These are phyloP conservation scores for Agriopis aurantiaria DNA, from an alignment of 2,888 invertebrate species.

Conservation along the genomic window DNA sequence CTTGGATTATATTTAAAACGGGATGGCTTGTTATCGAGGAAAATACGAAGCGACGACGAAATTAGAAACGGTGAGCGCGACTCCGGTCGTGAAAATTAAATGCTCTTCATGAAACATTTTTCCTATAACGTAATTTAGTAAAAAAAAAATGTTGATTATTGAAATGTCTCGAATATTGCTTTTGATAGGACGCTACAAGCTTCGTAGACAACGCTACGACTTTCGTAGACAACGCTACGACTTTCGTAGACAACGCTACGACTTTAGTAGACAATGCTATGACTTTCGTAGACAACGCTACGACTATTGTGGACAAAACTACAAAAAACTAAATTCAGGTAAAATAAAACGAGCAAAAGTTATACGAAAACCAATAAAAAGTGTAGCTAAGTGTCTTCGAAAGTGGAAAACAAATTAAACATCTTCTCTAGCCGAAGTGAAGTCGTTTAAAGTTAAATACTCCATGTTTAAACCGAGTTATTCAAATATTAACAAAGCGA, in stretches of 20 bases:
- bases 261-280: neutral
- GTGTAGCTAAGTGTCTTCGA: conserved; percentile 37
- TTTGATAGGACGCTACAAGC: no score
- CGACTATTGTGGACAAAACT: conserved; percentile 1
- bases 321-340: neutral
- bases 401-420: conserved; percentile 49
- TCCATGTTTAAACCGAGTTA: conserved; percentile 57
- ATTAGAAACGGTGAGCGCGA: conserved; percentile 30
- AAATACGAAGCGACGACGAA: conserved; percentile 33
- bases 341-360: conserved; percentile 8
- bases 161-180: neutral
- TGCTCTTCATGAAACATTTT: neutral
- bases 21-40: conserved; percentile 37
- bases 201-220: no score
- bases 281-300: neutral
- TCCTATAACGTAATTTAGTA: conserved; percentile 2
- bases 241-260: neutral
- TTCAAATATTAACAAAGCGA: conserved; percentile 55
- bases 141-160: neutral
- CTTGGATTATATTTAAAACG: conserved; percentile 45
- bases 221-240: neutral
- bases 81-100: neutral
- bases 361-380: conserved; percentile 35
- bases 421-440: conserved; percentile 50
- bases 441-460: conserved; percentile 56